These are phyloP conservation scores for Drosophila mayri DNA, from an alignment of 1,140 invertebrate species.

Conservation along the genomic window DNA sequence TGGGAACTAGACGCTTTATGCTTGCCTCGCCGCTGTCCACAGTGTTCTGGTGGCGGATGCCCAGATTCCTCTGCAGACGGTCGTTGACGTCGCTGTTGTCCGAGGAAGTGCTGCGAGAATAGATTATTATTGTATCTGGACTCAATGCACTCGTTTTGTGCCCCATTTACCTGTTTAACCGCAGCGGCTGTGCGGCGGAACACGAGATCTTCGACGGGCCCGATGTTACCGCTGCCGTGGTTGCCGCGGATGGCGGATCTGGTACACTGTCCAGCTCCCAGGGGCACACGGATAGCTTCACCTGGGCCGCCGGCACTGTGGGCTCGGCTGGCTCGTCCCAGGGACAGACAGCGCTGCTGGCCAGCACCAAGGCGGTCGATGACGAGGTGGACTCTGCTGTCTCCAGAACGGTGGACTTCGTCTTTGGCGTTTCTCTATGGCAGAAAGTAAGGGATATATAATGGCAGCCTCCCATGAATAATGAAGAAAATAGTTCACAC, in stretches of 20 bases:
- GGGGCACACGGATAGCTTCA: constrained; percentile 70
- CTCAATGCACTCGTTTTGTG: too few species aligned
- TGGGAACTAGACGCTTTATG: constrained; percentile 66
- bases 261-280: constrained; percentile 61
- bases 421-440: constrained; percentile 67
- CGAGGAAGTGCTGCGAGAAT: constrained; percentile 87
- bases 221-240: neutral
- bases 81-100: constrained; percentile 89
- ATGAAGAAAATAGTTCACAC: neutral
- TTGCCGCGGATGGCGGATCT: neutral
- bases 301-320: constrained; percentile 35
- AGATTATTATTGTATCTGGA: neutral
- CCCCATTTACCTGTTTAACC: constrained; percentile 60
- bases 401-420: constrained; percentile 70
- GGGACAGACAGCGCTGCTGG: constrained; percentile 88
- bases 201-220: constrained; percentile 15
- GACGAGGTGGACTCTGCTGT: constrained; percentile 86
- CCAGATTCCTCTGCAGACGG: constrained; percentile 86
- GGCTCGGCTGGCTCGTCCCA: constrained; percentile 86
- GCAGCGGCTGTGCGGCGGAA: constrained; percentile 30
- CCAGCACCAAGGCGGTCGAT: constrained; percentile 76
- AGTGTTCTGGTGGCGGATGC: constrained; percentile 88
- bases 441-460: neutral
- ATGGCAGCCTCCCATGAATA: too few species aligned
- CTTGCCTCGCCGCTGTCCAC: constrained; percentile 85